These are phyloP conservation scores for Cephalopterus ornatus DNA, from an alignment of 2,113 vertebrate species.

Conservation along the genomic window DNA sequence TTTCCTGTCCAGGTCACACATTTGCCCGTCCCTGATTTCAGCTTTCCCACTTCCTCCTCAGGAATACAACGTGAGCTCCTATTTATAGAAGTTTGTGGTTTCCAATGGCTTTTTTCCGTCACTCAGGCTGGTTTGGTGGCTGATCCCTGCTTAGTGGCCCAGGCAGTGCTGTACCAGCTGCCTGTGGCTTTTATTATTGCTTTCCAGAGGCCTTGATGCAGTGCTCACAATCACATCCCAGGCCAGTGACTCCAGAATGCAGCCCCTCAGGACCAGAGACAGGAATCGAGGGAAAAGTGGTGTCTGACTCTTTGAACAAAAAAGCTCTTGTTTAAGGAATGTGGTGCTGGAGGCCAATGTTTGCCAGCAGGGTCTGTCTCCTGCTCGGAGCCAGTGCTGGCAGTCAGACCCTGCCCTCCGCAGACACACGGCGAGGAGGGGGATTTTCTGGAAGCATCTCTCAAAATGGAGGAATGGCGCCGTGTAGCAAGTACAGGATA, in stretches of 20 bases:
- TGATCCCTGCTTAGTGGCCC: background rate
- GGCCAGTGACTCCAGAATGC: background rate
- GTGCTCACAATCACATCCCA: background rate
- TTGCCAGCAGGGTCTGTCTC: background rate
- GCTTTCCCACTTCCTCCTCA: background rate
- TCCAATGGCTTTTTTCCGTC: background rate
- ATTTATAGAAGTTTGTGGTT: background rate
- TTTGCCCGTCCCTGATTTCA: background rate
- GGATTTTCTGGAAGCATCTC: background rate
- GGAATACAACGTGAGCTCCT: background rate
- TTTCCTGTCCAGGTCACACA: background rate
- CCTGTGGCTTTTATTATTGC: background rate
- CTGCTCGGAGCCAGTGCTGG: fast-evolving
- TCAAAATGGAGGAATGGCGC: slow-evolving; percentile 1
- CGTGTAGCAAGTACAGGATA: background rate
- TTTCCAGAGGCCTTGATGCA: background rate
- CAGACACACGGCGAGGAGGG: background rate
- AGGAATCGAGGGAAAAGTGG: background rate
- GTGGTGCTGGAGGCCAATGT: background rate
- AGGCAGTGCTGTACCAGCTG: slow-evolving; percentile 1
- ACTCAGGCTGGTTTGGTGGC: background rate
- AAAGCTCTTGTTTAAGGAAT: background rate
- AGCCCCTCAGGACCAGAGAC: background rate
- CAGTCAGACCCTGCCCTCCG: background rate
- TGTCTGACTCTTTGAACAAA: background rate